These are phyloP conservation scores for Spilogale gracilis DNA, from an alignment of 2,113 vertebrate genomes.

Conservation along the genomic window DNA sequence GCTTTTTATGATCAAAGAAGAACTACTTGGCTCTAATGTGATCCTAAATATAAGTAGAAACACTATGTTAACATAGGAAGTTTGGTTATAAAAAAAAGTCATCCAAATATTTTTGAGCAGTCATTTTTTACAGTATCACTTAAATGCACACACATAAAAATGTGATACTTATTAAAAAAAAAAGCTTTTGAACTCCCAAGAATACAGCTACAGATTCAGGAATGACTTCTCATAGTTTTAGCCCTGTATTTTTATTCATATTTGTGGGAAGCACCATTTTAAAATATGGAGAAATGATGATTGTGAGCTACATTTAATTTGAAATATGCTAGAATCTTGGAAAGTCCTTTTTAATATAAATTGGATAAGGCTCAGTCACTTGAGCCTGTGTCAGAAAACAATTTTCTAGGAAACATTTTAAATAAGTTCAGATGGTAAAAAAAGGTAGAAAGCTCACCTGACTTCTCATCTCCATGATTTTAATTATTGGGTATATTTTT, in stretches of 20 bases:
- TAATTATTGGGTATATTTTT: not conserved
- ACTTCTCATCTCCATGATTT: not conserved
- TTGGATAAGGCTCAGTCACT: not conserved
- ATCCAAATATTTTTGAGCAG: constrained; percentile 3
- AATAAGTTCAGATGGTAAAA: not conserved
- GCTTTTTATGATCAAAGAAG: not conserved
- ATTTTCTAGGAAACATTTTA: constrained; percentile 11
- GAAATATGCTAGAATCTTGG: constrained; percentile 35
- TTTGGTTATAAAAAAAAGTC: not conserved
- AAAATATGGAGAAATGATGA: not conserved
- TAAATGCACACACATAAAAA: constrained; percentile 43
- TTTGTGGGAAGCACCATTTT: not conserved
- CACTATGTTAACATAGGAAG: not conserved
- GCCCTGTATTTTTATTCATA: not conserved
- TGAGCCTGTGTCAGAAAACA: not conserved
- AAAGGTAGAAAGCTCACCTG: not conserved
- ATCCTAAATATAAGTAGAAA: constrained; percentile 37
- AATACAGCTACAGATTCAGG: not conserved
- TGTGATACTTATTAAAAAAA: not conserved
- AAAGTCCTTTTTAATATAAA: not conserved
- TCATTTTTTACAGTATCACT: constrained; percentile 3
- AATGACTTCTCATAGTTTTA: constrained; percentile 18
- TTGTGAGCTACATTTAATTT: constrained; percentile 34
- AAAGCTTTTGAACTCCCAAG: not conserved
- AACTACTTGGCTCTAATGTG: not conserved